Evolutionary conservation across 2,888 invertebrate species (phyloP), one percentile per base, ranked within the genome.

Genomic region (Maniola hyperantus): DNA sequence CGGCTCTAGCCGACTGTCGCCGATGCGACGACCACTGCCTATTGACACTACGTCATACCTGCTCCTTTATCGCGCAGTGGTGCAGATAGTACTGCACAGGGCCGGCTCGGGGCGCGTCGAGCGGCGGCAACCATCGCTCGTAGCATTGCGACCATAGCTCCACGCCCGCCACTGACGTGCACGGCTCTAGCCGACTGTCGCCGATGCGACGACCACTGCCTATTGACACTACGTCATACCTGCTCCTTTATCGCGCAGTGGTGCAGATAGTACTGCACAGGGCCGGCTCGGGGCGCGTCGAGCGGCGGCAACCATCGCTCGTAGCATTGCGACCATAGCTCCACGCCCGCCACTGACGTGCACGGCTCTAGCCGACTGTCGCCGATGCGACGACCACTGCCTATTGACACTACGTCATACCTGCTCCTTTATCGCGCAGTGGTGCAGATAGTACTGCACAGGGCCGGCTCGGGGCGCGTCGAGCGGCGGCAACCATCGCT

Each of bases 251-350:
- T 73, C 51, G 88, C 73, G 74, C 93, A 87, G 71, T 92, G 87
- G 74, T 89, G 92, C 63, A 94, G 77, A 73, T 93, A 93, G 68
- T 93, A 83, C 76, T 95, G 95, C 73, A 94, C 94, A 72, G 83
- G 85, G 0, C 96, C 97, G 13, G 97, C 95, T 72, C 94, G 94
- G 18, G 93, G 92, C 69, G 96, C 95, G 87, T 98, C 97, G 6
- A 97, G 93, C 20, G 96, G 95, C 20, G 96, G 95, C 79, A 97
- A 93, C 97, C 97, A 98, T 36, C 98, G 95, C 82, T 97, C 96
- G 89, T 97, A 98, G 89, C 97, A 98, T 84, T 97, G 97, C 67
- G 95, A 92, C 98, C 98, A 98, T 53, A 98, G 85, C 71, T 96
- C 15, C 5, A 48, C n/a, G 5, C 15, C 15, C 6, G 48, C n/a